Base-by-base conservation (phyloP, 1,140 invertebrate species). In the Cotesia vestalis region DNA sequence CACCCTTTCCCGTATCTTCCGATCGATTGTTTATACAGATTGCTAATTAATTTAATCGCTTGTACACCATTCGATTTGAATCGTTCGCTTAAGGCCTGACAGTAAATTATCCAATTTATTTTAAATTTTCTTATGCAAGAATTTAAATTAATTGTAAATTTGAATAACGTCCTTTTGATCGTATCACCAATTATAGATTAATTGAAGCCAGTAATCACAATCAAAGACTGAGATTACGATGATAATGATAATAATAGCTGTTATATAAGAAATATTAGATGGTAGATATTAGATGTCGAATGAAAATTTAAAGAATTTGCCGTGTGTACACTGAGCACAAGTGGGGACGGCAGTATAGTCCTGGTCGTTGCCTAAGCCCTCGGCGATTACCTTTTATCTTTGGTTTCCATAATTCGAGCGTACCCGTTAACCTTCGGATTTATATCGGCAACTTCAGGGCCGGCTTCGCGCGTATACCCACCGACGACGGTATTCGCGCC, bases 401-500 rank as follows among this genome's bases (percentile, higher is more conserved):
- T 51, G 68, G 62, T 73, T 70, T 60, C 62, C 63, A 69, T 70
- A 73, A 73, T 73, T 73, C 62, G 53, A 73, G 60, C 71, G 74
- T 75, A 61, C 71, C 59, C 57, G 74, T 75, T 75, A 75, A 73
- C 74, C 74, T 75, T 75, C 71, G 71, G 71, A 73, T 71, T 73
- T 73, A 68, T 75, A 73, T 75, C 74, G 74, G 71, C 63, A 59
- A 51, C 61, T 73, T 75, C 74, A 75, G 71, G 74, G 71, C 68
- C 74, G 69, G 55, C 71, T 70, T 72, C 53, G 71, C 53, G 71
- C 62, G 59, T 38, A 60, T 36, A 36, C 59, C 34, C 20, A 52
- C 36, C 36, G 4, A 59, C 59, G 55, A 51, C 70, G 70, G 70
- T 66, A 72, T 71, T 72, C 66, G 55, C 63, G 64, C 69, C 69